Percentiles rank a stretch among this genome's conserved stretches.
Conservation (phyloP, 2,797 vertebrate species). For the Micromesistius poutassou region DNA sequence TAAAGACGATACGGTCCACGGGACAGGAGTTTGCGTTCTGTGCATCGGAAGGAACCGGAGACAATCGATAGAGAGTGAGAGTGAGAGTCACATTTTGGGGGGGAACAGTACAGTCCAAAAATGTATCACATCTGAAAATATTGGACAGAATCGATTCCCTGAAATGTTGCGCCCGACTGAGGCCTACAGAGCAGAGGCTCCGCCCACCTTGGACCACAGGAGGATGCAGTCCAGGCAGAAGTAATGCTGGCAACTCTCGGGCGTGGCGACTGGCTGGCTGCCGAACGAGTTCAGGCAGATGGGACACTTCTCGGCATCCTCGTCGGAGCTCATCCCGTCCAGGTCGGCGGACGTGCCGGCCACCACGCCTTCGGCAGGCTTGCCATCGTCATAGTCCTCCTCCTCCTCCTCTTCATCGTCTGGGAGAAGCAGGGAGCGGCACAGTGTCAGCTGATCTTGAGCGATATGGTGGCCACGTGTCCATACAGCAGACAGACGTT, state of each 20-base stretch:
- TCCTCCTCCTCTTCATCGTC: slow-evolving; percentile 66
- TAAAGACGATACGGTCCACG: slow-evolving; percentile 88
- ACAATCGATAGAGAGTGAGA: not conserved
- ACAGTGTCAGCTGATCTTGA: not conserved
- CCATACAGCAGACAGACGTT: not conserved
- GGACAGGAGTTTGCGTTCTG: slow-evolving; percentile 98
- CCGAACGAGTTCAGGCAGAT: slow-evolving; percentile 93
- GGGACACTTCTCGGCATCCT: slow-evolving; percentile 89
- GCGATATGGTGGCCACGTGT: too few relatives aligned
- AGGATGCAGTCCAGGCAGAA: slow-evolving; percentile 97
- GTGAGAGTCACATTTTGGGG: not conserved
- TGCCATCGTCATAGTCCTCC: slow-evolving; percentile 67
- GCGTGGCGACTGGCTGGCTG: slow-evolving; percentile 91
- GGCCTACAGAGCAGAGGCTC: not conserved
- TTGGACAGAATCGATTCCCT: not conserved
- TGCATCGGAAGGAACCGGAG: slow-evolving; percentile 16
- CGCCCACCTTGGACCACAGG: slow-evolving; percentile 92
- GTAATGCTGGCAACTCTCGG: slow-evolving; percentile 91
- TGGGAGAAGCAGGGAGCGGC: not conserved
- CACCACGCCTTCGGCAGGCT: slow-evolving; percentile 50
- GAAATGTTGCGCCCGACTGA: not conserved
- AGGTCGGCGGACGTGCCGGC: slow-evolving; percentile 34
- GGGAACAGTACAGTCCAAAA: not conserved
- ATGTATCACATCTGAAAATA: too few relatives aligned
- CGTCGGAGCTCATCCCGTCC: slow-evolving; percentile 78